Evolutionary conservation across 1,140 invertebrate genomes (phyloP), one percentile per base, ranked within the genome.

Genomic region (Triops longicaudatus): DNA sequence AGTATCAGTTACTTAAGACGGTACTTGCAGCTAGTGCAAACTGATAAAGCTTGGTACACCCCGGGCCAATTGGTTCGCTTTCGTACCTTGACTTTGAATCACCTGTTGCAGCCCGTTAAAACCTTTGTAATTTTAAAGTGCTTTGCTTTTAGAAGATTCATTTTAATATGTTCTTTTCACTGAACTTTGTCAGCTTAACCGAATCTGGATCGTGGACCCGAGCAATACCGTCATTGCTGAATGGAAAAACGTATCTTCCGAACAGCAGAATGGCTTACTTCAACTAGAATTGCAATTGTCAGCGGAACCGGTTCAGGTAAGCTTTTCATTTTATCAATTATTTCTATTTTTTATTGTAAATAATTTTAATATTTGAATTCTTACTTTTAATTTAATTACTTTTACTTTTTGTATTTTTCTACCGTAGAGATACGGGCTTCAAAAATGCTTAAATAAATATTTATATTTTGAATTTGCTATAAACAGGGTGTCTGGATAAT

Each of bases 1-100:
- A n/a, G 83, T 80, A 77, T 81, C 76, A 81, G 85, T 63, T 63
- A 63, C 7, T 81, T 79, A 86, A 81, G 81, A 86, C 26, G 73
- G 88, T 79, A 87, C 87, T 1, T 87, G 88, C 73, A 86, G 87
- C 75, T 87, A 76, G 82, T 87, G 42, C 86, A 86, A 78, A 86
- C 85, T 7, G 85, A 86, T 80, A 87, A 86, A 75, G 86, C 88
- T 0, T 84, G 90, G 7, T 92, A 91, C 82, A 87, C 90, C 76
- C 89, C 89, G 5, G 86, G 88, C 3, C 87, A 90, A 80, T 84
- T 84, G 78, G 86, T 89, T n/a, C 85, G 85, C 76, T 86, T 89
- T 44, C 83, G 88, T 73, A 82, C 88, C 43, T 82, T 89, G 1
- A 84, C 84, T 41, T 75, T 89, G 4, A 85, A 85, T 72, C 83